phyloP scores from a whole-genome alignment of 1,140 invertebrate species.

The Ditylenchus dipsaci region DNA sequence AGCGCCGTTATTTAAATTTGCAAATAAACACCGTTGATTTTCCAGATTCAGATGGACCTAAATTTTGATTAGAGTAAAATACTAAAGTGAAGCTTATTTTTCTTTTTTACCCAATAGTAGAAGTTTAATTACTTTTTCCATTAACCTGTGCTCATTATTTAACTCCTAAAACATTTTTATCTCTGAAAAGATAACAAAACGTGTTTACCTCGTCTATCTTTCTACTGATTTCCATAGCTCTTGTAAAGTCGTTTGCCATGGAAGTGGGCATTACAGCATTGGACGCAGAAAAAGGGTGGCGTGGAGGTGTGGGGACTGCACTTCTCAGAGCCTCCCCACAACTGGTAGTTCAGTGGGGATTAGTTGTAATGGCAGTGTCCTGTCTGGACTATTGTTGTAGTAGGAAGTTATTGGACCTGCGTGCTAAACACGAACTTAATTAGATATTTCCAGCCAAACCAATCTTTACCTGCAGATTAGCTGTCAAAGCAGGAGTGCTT shows the following conservation, averaged over 20 bases:
- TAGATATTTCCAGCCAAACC: no score
- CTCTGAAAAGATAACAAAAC: neutral
- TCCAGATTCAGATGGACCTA: conserved; percentile 2
- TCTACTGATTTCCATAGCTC: neutral
- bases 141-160: neutral
- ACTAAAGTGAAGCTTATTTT: no score
- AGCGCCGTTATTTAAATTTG: no score
- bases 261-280: neutral
- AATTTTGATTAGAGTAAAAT: neutral
- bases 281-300: neutral
- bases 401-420: no score
- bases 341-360: neutral
- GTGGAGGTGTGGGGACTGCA: neutral
- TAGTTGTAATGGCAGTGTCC: no score
- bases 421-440: no score
- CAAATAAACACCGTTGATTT: neutral
- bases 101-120: neutral
- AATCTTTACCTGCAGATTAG: no score
- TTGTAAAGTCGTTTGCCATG: neutral
- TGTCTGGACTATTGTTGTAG: neutral
- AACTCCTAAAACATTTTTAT: neutral
- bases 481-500: no score
- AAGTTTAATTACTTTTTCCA: neutral
- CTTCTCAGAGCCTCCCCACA: neutral
- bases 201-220: neutral